phyloP scores from a whole-genome alignment of 2,888 invertebrate genomes.

The Steromphala cineraria region DNA sequence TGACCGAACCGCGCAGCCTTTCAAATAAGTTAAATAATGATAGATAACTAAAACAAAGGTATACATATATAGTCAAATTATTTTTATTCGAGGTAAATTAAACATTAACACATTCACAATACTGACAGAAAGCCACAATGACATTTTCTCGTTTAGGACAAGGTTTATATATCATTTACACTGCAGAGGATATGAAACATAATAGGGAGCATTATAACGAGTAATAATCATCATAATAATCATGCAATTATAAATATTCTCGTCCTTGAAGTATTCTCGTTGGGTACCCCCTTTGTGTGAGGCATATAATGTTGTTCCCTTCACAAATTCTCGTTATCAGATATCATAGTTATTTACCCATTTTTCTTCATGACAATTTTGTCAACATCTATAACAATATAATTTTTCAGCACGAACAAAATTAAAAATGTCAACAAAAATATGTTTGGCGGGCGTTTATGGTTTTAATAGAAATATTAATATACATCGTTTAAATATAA shows the following conservation, averaged over 20 bases:
- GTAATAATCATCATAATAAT: neutral
- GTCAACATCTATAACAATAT: too few species aligned
- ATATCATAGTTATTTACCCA: too few species aligned
- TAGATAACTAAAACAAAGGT: too few species aligned
- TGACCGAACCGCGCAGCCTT: too few species aligned
- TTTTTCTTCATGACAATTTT: too few species aligned
- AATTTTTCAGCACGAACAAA: too few species aligned
- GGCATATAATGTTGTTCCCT: neutral
- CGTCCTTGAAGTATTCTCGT: neutral
- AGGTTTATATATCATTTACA: neutral
- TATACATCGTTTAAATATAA: too few species aligned
- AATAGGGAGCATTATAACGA: neutral
- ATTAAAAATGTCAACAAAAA: too few species aligned
- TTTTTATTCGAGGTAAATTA: neutral
- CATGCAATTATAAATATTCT: slow-evolving; percentile 1
- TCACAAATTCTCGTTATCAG: neutral
- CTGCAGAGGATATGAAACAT: neutral
- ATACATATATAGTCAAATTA: neutral
- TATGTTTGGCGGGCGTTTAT: too few species aligned
- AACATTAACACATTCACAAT: neutral
- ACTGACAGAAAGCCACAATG: neutral
- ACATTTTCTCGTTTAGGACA: slow-evolving; percentile 1
- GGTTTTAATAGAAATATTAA: too few species aligned
- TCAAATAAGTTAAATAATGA: too few species aligned
- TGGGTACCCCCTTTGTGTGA: neutral